phyloP scores from a whole-genome alignment of 2,113 vertebrate genomes.

The Gopherus evgoodei region DNA sequence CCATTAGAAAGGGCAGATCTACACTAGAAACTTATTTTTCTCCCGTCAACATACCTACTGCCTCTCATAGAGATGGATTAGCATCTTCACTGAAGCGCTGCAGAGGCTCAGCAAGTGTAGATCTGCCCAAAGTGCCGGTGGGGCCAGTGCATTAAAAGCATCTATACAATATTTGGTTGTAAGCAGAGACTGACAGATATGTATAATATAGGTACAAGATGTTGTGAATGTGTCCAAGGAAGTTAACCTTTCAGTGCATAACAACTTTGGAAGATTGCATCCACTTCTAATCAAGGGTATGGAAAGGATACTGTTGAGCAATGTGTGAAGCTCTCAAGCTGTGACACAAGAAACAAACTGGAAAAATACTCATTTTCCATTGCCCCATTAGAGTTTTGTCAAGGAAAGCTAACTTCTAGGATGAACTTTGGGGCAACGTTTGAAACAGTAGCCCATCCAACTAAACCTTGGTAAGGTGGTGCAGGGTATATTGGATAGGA shows the following conservation, averaged over 20 bases:
- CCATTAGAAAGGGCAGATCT: background rate
- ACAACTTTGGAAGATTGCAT: slow-evolving; percentile 9
- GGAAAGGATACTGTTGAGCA: slow-evolving; percentile 32
- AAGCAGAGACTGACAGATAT: fast-evolving
- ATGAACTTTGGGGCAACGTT: fast-evolving
- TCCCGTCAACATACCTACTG: too few species aligned
- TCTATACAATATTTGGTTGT: background rate
- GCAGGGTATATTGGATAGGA: background rate
- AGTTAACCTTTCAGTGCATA: background rate
- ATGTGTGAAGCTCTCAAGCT: fast-evolving
- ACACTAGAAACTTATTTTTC: too few species aligned
- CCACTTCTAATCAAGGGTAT: background rate
- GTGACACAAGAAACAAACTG: background rate
- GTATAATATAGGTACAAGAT: background rate
- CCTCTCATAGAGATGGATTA: too few species aligned
- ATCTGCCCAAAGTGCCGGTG: background rate
- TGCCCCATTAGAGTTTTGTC: background rate
- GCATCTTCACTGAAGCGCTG: too few species aligned
- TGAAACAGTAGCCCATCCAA: background rate
- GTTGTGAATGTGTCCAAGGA: background rate
- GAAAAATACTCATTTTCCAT: background rate
- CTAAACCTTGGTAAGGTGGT: background rate
- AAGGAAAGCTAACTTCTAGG: background rate
- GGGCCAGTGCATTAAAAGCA: background rate
- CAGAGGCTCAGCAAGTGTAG: too few species aligned